These are phyloP conservation scores for Lasioglossum albipes DNA, from an alignment of 1,140 invertebrate genomes.

Conservation along the genomic window DNA sequence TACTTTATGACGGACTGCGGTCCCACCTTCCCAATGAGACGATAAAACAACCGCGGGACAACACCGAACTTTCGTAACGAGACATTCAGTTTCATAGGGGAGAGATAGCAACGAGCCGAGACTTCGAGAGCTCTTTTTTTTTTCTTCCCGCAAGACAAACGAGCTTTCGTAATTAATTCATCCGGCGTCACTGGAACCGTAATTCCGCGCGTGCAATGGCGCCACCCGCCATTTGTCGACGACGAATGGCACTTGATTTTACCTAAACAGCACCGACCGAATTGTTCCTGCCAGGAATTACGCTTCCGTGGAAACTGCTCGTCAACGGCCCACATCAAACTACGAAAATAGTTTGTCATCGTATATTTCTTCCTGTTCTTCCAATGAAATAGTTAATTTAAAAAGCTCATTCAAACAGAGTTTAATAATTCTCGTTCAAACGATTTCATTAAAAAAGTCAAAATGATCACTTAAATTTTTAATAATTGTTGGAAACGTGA, in stretches of 20 bases:
- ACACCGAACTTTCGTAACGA: conserved; percentile 13
- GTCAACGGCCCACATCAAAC: neutral
- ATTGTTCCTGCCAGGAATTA: neutral
- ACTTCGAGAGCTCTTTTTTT: neutral
- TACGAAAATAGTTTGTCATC: too few species aligned
- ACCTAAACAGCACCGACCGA: neutral
- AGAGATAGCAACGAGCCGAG: conserved; percentile 14
- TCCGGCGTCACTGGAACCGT: conserved; percentile 18
- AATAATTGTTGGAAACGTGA: neutral
- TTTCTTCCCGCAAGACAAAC: conserved; percentile 1
- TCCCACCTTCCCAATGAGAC: conserved; percentile 32
- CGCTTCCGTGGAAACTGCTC: neutral
- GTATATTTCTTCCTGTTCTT: too few species aligned
- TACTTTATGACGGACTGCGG: conserved; percentile 35
- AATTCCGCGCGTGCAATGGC: neutral
- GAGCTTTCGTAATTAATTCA: conserved; percentile 45
- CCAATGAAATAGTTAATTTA: too few species aligned
- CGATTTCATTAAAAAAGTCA: too few species aligned
- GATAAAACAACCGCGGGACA: conserved; percentile 49
- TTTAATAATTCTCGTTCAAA: too few species aligned
- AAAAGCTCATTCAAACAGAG: too few species aligned
- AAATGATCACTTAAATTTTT: too few species aligned
- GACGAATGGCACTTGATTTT: neutral
- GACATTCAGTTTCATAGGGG: conserved; percentile 50
- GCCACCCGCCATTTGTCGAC: neutral